Base-by-base conservation (phyloP, 1,140 invertebrate genomes). In the Colletes latitarsis region DNA sequence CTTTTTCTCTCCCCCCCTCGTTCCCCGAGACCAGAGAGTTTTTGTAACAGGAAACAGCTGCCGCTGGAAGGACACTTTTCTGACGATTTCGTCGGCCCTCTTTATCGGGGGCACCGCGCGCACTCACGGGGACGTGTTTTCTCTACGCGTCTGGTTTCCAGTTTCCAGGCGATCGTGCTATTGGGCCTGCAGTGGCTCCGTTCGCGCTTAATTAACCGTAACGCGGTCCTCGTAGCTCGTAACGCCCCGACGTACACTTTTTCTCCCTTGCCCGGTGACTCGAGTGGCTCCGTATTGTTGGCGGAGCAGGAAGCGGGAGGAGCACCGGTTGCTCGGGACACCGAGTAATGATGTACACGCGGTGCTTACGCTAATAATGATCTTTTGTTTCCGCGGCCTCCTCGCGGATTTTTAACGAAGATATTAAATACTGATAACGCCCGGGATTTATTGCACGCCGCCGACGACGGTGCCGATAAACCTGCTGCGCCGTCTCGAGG, bases 31-130 rank as follows among this genome's bases (percentile, higher is more conserved):
- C 30, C 72, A 57, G 46, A 69, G 73, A 63, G 76, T 83, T 72
- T 87, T 89, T 82, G 73, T 81, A 81, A 87, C 87, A 88, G 89
- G 90, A 90, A 91, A 78, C 90, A 90, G 89, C 90, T 91, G 90
- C 76, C 80, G 69, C 9, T 5, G 43, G 60, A 67, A 46, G 62
- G 64, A 77, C 79, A 78, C 66, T 85, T 84, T 82, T 73, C 64
- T 74, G 81, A 86, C 84, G 86, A 88, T 87, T 85, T 82, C 75
- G 49, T 46, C 30, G 12, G 14, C 43, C 71, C 21, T 68, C 49
- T 64, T 55, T n/a, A 55, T 1, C 52, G 49, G 14, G 43, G 71
- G 43, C n/a, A 15, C 17, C 53, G 6, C 14, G 2, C 4, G 14
- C 66, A 6, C 30, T 46, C n/a, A 17, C 55, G 17, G 55, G 17